phyloP scores from a whole-genome alignment of 2,888 invertebrate genomes.

The Xiphydria camelus region DNA sequence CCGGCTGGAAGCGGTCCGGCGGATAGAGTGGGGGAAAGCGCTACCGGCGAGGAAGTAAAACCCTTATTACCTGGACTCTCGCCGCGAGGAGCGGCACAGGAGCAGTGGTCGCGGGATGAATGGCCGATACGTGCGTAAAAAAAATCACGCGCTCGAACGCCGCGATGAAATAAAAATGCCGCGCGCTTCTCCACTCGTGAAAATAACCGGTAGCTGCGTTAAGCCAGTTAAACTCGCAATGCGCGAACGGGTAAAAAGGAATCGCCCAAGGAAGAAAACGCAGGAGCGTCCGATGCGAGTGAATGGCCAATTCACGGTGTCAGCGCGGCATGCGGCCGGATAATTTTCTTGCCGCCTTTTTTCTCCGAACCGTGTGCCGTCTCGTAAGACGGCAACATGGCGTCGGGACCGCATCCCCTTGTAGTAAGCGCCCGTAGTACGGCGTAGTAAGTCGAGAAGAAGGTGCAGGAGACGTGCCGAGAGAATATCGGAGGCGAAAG shows the following conservation, averaged over 20 bases:
- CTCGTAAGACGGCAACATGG: not conserved
- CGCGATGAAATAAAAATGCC: not conserved
- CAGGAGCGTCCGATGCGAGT: not conserved
- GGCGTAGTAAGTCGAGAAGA: constrained; percentile 1
- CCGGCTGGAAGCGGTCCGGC: too few species aligned
- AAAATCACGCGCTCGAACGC: too few species aligned
- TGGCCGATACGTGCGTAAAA: too few species aligned
- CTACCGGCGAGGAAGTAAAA: too few species aligned
- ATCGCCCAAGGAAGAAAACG: not conserved
- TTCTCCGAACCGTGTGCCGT: too few species aligned
- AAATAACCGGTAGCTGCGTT: too few species aligned
- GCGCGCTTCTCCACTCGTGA: too few species aligned
- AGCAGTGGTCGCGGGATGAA: too few species aligned
- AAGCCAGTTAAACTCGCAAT: too few species aligned
- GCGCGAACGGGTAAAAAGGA: too few species aligned
- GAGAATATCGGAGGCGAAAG: not conserved
- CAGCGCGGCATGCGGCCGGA: not conserved
- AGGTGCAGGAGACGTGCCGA: not conserved
- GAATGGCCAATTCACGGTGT: constrained; percentile 2
- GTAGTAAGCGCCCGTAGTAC: constrained; percentile 1
- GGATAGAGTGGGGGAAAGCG: too few species aligned
- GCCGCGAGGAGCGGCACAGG: not conserved
- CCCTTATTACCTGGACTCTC: too few species aligned
- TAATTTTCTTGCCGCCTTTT: not conserved
- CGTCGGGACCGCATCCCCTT: not conserved